These are phyloP conservation scores for Trogon melanurus DNA, from an alignment of 2,113 vertebrate genomes.

Conservation along the genomic window DNA sequence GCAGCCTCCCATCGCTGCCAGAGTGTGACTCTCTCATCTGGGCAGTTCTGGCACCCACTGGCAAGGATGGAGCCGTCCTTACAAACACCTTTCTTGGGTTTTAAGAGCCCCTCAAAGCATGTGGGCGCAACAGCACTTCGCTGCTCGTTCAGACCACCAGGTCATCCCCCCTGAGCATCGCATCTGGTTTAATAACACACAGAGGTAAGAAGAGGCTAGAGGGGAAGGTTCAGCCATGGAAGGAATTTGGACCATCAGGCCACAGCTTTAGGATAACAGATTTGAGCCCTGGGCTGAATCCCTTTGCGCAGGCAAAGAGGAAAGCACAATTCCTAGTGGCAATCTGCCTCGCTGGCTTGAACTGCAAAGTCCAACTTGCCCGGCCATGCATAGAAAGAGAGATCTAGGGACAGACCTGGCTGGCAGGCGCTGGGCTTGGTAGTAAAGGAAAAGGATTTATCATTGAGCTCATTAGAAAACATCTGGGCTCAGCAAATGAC, in stretches of 20 bases:
- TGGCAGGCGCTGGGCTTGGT: slow-evolving; percentile 36
- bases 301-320: neutral
- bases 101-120: neutral
- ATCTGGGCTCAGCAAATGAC: slow-evolving; percentile 74
- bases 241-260: neutral
- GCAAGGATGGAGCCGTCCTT: neutral
- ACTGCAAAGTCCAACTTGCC: neutral
- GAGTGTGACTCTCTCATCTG: neutral
- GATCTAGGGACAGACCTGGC: neutral
- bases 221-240: neutral
- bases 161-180: neutral
- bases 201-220: neutral
- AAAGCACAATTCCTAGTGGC: accelerated
- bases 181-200: accelerated
- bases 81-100: neutral
- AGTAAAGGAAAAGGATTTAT: slow-evolving; percentile 40
- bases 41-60: neutral
- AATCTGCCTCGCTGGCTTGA: neutral
- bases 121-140: neutral
- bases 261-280: neutral
- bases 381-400: neutral
- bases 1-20: neutral
- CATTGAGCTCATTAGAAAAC: slow-evolving; percentile 67
- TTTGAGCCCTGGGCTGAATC: neutral
- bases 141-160: neutral